phyloP scores from a whole-genome alignment of 2,797 vertebrate species.

The Setipinna tenuifilis region DNA sequence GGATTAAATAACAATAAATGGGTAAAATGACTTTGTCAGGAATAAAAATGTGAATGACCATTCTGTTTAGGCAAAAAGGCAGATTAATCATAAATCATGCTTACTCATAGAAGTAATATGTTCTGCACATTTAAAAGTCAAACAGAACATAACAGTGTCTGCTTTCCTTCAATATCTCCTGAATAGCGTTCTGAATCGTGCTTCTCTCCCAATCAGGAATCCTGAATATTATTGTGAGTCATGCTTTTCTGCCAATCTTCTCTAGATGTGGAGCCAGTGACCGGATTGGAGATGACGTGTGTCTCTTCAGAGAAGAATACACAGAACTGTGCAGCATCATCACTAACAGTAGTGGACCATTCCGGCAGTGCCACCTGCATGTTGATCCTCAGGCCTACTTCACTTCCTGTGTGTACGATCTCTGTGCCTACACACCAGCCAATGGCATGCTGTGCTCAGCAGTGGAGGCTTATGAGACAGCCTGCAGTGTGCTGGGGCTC shows the following conservation, averaged over 20 bases:
- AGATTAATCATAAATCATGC: too few relatives aligned
- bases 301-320: slow-evolving; percentile 54
- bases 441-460: slow-evolving; percentile 67
- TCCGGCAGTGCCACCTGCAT: slow-evolving; percentile 62
- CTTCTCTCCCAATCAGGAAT: too few relatives aligned
- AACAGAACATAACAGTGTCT: too few relatives aligned
- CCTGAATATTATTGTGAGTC: too few relatives aligned
- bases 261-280: slow-evolving; percentile 60
- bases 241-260: slow-evolving; percentile 16
- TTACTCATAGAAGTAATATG: too few relatives aligned
- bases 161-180: too few relatives aligned
- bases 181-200: too few relatives aligned
- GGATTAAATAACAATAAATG: too few relatives aligned
- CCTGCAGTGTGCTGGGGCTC: slow-evolving; percentile 56
- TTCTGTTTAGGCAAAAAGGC: too few relatives aligned
- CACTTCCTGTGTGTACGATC: slow-evolving; percentile 68
- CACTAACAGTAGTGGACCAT: slow-evolving; percentile 66
- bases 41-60: too few relatives aligned
- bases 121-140: too few relatives aligned
- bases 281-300: slow-evolving; percentile 15
- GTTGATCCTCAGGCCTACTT: slow-evolving; percentile 62
- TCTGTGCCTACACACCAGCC: slow-evolving; percentile 69
- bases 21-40: too few relatives aligned
- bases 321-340: slow-evolving; percentile 67
- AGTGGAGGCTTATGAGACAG: slow-evolving; percentile 65